Evolutionary conservation across 2,113 vertebrate species (phyloP).

Genomic region (Ceuthmochares aereus): DNA sequence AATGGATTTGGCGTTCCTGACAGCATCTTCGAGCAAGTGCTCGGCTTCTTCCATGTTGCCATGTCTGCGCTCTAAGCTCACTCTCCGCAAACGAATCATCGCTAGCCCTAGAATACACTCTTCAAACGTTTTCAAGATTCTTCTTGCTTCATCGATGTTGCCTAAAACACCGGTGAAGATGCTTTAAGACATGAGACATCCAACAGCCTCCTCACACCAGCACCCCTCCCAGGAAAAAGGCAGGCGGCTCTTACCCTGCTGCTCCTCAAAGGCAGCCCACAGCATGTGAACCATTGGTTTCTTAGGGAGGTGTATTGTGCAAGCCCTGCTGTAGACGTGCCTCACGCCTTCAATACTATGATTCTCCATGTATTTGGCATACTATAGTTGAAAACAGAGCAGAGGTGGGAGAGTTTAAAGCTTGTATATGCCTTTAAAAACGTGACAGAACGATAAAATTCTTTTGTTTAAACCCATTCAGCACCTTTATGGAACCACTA

Average conservation of each 20-base stretch:
- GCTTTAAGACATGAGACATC: neutral
- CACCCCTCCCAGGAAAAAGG: neutral
- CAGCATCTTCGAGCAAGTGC: constrained; percentile 88
- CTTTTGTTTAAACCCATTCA: constrained; percentile 99
- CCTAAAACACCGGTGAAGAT: constrained; percentile 74
- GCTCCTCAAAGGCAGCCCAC: constrained; percentile 98
- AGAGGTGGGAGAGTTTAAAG: constrained; percentile 76
- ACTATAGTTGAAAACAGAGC: constrained; percentile 89
- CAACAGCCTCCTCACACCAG: neutral
- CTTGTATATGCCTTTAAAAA: constrained; percentile 81
- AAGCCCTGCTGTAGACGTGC: constrained; percentile 96
- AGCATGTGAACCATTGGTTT: constrained; percentile 94
- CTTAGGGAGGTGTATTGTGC: constrained; percentile 93
- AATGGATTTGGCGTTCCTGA: constrained; percentile 84
- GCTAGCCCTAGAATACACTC: constrained; percentile 86
- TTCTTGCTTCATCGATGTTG: constrained; percentile 90
- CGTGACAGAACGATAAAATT: constrained; percentile 99
- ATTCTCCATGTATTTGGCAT: constrained; percentile 98
- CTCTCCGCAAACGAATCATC: constrained; percentile 93
- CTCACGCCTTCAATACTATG: constrained; percentile 94
- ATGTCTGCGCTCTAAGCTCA: constrained; percentile 93
- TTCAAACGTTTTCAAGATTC: constrained; percentile 90
- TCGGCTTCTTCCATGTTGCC: constrained; percentile 94
- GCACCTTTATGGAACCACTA: constrained; percentile 99
- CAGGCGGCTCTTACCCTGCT: constrained; percentile 86